Evolutionary conservation across 2,888 invertebrate genomes (phyloP), one percentile per base, ranked within the genome.

Genomic region (Acanthosepion pharaonis): DNA sequence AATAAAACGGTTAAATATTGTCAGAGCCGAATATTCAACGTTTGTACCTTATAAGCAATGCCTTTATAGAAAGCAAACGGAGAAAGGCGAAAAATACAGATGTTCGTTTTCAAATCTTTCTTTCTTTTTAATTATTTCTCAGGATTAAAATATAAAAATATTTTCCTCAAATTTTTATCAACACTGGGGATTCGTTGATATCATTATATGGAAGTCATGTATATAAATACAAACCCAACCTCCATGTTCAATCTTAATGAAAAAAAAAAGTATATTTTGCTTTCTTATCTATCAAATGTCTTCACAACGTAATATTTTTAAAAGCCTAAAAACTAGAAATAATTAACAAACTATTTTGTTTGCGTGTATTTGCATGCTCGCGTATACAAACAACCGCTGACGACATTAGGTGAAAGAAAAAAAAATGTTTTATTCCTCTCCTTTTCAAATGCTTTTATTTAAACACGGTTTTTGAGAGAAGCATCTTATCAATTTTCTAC

Each of bases 401-500:
- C n/a, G 5, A 78, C 15, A 33, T n/a, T 78, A n/a, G 15, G 11
- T 6, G n/a, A 78, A 78, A n/a, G n/a, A n/a, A n/a, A 23, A 78
- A n/a, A n/a, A 78, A 23, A 11, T 11, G 2, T 78, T 23, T 78
- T 42, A 42, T 42, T 42, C 42, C 42, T 42, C 42, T n/a, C n/a
- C 78, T 33, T 78, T 78, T 18, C 9, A 78, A 78, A 78, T 78
- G n/a, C 78, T 33, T 78, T 78, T 78, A 78, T n/a, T n/a, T 78
- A 78, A n/a, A 33, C n/a, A 15, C n/a, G n/a, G 25, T 25, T 64
- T 64, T 64, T 78, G 15, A n/a, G 11, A 33, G 5, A 78, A 28
- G n/a, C 28, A n/a, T n/a, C n/a, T 78, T 78, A 78, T 78, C 78
- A 78, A n/a, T 78, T n/a, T 78, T 78, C 78, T 78, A 78, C 78